phyloP scores from a whole-genome alignment of 1,140 invertebrate species.

The Palaemon carinicauda region DNA sequence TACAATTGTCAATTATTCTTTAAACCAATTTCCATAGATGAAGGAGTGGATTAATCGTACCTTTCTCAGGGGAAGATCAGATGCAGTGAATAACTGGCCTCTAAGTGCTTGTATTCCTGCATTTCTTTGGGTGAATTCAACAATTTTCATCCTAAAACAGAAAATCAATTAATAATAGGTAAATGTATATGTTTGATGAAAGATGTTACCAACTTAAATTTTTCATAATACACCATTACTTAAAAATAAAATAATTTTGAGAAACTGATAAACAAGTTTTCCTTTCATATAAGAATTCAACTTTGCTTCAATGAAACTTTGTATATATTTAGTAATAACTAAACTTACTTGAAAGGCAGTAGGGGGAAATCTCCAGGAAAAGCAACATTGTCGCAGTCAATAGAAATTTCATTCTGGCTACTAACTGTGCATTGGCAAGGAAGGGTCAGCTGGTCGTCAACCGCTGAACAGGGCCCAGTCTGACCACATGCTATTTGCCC shows the following conservation, averaged over 20 bases:
- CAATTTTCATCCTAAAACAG: slow-evolving; percentile 70
- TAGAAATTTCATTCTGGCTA: slow-evolving; percentile 64
- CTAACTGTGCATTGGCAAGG: slow-evolving; percentile 59
- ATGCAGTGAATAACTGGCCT: slow-evolving; percentile 73
- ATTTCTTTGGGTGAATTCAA: slow-evolving; percentile 78
- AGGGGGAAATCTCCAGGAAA: slow-evolving; percentile 79
- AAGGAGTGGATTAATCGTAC: background rate
- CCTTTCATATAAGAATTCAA: too few relatives aligned
- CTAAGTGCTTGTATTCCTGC: slow-evolving; percentile 82
- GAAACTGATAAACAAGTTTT: too few relatives aligned
- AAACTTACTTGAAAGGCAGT: slow-evolving; percentile 73
- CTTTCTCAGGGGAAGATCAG: slow-evolving; percentile 74
- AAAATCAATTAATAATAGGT: background rate
- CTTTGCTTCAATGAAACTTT: too few relatives aligned
- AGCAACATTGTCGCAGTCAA: slow-evolving; percentile 85
- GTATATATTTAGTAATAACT: background rate
- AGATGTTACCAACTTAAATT: background rate
- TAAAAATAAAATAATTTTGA: background rate
- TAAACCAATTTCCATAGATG: background rate
- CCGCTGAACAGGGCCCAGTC: slow-evolving; percentile 55
- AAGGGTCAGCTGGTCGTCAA: slow-evolving; percentile 57
- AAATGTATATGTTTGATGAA: background rate
- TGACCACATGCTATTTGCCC: background rate
- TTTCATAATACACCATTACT: background rate
- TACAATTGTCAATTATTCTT: background rate